These are phyloP conservation scores for Rhaphigaster nebulosa DNA, from an alignment of 2,888 invertebrate genomes.

Conservation along the genomic window DNA sequence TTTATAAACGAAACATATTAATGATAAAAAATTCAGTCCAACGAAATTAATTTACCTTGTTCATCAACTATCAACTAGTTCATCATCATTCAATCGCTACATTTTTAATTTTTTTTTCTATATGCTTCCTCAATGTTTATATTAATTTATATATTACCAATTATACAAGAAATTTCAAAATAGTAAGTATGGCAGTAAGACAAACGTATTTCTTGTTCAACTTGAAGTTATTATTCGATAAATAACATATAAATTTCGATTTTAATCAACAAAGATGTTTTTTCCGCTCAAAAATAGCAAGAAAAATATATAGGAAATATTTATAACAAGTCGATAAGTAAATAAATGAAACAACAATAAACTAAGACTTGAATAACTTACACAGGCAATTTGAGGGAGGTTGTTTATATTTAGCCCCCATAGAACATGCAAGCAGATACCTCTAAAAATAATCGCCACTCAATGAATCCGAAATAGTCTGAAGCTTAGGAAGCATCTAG, in stretches of 20 bases:
- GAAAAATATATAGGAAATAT: neutral
- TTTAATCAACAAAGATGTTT: neutral
- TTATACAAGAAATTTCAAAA: no score
- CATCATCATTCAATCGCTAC: no score
- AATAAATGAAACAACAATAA: neutral
- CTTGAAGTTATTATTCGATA: neutral
- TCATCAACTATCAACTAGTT: no score
- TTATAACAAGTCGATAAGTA: neutral
- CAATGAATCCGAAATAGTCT: conserved; percentile 38
- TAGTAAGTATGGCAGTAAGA: neutral
- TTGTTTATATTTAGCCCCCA: conserved; percentile 11
- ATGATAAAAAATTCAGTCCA: no score
- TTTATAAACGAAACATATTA: no score
- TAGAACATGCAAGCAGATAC: neutral
- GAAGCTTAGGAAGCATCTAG: neutral
- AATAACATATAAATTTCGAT: neutral
- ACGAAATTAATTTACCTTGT: no score
- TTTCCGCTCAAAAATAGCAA: neutral
- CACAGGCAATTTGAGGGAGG: neutral
- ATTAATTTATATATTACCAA: no score
- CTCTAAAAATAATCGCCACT: conserved; percentile 28
- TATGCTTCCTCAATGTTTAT: no score
- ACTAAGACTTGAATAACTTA: neutral
- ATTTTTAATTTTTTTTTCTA: no score
- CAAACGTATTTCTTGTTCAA: neutral